These are phyloP conservation scores for Pentalonia nigronervosa DNA, from an alignment of 1,140 invertebrate genomes.

Conservation along the genomic window DNA sequence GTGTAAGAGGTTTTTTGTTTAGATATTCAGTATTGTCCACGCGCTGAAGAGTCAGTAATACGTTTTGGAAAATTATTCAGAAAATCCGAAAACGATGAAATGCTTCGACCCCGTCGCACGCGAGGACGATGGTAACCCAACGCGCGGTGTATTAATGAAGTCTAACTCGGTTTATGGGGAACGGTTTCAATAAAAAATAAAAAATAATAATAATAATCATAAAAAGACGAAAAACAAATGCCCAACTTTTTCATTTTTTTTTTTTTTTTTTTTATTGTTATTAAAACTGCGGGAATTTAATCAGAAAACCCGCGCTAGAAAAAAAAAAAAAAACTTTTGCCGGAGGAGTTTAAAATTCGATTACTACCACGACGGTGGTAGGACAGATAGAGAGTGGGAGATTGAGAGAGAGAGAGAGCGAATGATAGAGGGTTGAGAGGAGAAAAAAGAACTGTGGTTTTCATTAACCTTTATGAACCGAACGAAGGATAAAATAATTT, in stretches of 20 bases:
- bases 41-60: not conserved
- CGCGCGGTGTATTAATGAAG: conserved; percentile 15
- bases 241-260: conserved; percentile 25
- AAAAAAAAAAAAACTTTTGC: conserved; percentile 50
- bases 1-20: not conserved
- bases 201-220: not conserved
- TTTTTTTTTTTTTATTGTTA: conserved; percentile 29
- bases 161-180: not conserved
- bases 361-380: not conserved
- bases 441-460: conserved; percentile 34
- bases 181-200: not conserved
- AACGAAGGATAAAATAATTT: conserved; percentile 51
- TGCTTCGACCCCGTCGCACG: not conserved
- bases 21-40: not conserved
- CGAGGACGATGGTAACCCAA: not conserved
- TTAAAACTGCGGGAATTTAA: conserved; percentile 46
- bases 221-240: conserved; percentile 44
- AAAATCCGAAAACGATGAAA: not conserved
- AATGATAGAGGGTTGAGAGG: not conserved
- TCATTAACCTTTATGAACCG: conserved; percentile 53
- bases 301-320: conserved; percentile 14
- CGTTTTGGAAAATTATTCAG: not conserved
- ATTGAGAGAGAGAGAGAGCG: not conserved
- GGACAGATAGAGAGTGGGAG: not conserved
- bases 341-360: conserved; percentile 55